Conservation (phyloP, 1,140 invertebrate species). For the Zaprionus ornatus region DNA sequence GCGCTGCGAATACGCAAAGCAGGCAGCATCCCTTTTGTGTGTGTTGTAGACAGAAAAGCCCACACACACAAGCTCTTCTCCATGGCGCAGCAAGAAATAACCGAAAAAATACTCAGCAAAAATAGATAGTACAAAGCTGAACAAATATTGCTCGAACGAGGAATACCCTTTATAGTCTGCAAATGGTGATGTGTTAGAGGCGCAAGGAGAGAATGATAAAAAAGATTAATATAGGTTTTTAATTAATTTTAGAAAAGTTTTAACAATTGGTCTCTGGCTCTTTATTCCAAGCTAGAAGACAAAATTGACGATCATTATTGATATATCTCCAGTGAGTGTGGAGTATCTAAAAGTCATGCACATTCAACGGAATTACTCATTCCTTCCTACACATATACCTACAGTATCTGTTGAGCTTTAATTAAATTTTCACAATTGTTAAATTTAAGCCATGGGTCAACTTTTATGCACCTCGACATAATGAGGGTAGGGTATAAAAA, state of each 20-base stretch:
- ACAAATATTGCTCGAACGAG: not conserved
- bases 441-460: not conserved
- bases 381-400: not conserved
- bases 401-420: not conserved
- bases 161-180: not conserved
- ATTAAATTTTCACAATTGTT: not conserved
- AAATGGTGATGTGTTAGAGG: no score
- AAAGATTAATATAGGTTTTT: no score
- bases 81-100: slow-evolving; percentile 30
- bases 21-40: slow-evolving; percentile 60
- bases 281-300: no score
- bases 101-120: slow-evolving; percentile 38
- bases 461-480: not conserved
- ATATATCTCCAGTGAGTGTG: not conserved
- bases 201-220: no score
- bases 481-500: slow-evolving; percentile 28
- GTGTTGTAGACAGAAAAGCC: not conserved
- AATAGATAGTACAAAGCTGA: not conserved
- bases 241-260: no score
- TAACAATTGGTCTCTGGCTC: no score
- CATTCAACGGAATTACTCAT: not conserved
- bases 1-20: slow-evolving; percentile 48
- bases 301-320: not conserved
- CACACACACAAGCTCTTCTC: slow-evolving; percentile 23
- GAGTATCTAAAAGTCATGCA: not conserved